phyloP scores from a whole-genome alignment of 2,113 vertebrate species.

The Rhea americana region DNA sequence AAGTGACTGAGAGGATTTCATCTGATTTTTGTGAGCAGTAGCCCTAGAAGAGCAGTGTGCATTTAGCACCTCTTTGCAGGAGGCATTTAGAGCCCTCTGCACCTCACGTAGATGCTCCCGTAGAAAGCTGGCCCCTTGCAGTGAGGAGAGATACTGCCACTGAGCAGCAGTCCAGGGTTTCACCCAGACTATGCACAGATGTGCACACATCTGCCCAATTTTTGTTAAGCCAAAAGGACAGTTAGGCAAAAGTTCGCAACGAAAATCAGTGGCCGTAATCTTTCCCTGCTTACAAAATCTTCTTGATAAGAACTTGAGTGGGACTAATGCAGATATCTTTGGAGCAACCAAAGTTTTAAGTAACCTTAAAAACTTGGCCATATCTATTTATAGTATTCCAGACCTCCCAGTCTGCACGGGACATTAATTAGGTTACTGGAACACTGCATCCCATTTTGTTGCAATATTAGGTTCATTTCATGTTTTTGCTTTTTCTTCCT shows the following conservation, averaged over 20 bases:
- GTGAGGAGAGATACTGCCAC: not conserved
- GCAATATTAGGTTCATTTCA: conserved; percentile 50
- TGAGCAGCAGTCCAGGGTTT: not conserved
- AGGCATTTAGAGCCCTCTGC: not conserved
- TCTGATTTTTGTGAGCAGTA: not conserved
- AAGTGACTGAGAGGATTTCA: not conserved
- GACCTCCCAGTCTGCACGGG: not conserved
- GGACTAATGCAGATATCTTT: not conserved
- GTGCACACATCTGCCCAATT: not conserved
- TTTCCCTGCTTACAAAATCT: not conserved
- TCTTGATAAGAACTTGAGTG: not conserved
- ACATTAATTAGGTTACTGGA: conserved; percentile 55
- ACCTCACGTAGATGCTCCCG: fast-evolving
- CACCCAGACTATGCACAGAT: fast-evolving
- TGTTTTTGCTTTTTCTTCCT: conserved; percentile 50
- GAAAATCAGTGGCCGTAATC: not conserved
- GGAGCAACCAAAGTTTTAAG: not conserved
- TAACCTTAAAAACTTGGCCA: not conserved
- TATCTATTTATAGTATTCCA: not conserved
- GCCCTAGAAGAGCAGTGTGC: not conserved
- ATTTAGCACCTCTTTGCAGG: not conserved
- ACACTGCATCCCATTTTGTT: conserved; percentile 38
- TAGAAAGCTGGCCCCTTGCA: not conserved
- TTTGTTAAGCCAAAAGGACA: not conserved
- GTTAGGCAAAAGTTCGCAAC: not conserved